Percentiles rank a stretch among this genome's conserved stretches.
phyloP scores from a whole-genome alignment of 2,888 invertebrate species.

The Drosophila neutralis region DNA sequence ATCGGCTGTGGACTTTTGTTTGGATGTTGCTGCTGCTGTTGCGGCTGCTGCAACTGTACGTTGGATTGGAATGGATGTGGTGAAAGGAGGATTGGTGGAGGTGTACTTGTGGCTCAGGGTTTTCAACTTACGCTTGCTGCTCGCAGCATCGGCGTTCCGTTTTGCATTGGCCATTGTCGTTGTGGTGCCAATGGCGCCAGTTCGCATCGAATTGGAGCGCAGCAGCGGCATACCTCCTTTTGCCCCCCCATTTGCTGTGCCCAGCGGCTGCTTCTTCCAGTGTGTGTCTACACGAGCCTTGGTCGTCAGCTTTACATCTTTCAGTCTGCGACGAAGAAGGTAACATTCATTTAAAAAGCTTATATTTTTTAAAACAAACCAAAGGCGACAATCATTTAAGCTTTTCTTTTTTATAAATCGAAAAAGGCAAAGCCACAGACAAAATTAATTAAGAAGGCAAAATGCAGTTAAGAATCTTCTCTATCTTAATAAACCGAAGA shows the following conservation, averaged over 20 bases:
- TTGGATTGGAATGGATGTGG: slow-evolving; percentile 9
- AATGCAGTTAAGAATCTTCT: not conserved
- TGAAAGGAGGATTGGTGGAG: slow-evolving; percentile 10
- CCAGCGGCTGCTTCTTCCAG: slow-evolving; percentile 81
- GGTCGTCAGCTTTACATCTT: slow-evolving; percentile 74
- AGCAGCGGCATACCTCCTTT: slow-evolving; percentile 30
- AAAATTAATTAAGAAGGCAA: not conserved
- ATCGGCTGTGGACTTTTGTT: slow-evolving; percentile 41
- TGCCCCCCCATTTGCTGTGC: slow-evolving; percentile 7
- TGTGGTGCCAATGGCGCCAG: slow-evolving; percentile 24
- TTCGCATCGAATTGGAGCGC: slow-evolving; percentile 81
- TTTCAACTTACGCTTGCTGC: slow-evolving; percentile 53
- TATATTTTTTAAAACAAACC: not conserved
- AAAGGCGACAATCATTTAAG: not conserved
- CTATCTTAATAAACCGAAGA: not conserved
- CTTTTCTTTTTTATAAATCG: not conserved
- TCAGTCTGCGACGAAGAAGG: slow-evolving; percentile 52
- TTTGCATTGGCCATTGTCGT: slow-evolving; percentile 75
- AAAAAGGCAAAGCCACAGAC: not conserved
- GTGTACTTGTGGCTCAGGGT: not conserved
- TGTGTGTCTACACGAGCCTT: slow-evolving; percentile 84
- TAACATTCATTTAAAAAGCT: not conserved
- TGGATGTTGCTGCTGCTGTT: slow-evolving; percentile 11
- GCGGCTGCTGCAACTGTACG: slow-evolving; percentile 12
- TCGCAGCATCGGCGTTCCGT: slow-evolving; percentile 55